Evolutionary conservation across 2,797 vertebrate species (phyloP).

Genomic region (Streptopelia turtur): DNA sequence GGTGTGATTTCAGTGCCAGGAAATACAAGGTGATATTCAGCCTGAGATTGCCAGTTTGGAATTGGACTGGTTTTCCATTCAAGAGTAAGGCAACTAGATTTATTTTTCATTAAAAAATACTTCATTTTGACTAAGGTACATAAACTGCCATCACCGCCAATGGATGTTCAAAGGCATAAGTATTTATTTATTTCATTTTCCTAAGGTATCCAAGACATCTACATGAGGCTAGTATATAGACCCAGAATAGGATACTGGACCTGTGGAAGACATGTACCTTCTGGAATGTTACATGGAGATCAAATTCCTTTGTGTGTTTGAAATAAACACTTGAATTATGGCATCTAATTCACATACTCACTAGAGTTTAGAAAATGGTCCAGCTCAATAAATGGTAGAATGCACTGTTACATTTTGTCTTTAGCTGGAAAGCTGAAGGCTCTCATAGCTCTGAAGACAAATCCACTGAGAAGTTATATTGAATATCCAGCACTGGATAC

Average conservation of each 20-base stretch:
- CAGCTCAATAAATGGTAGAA: background rate
- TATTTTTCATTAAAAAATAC: background rate
- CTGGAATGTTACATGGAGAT: background rate
- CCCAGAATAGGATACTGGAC: background rate
- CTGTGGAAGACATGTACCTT: background rate
- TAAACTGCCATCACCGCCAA: background rate
- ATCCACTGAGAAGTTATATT: background rate
- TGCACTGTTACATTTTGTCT: background rate
- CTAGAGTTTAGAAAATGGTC: background rate
- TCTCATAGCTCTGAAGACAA: background rate
- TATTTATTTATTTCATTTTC: background rate
- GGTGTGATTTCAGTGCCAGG: background rate
- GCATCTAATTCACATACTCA: background rate
- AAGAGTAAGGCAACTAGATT: background rate
- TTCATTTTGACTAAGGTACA: background rate
- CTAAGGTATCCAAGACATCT: background rate
- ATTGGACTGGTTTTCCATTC: background rate
- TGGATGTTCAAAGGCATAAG: background rate
- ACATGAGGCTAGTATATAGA: accelerated
- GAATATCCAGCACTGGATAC: background rate
- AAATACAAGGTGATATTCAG: background rate
- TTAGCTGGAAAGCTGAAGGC: background rate
- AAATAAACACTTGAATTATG: background rate
- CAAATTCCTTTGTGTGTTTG: background rate
- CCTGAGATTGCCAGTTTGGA: background rate